phyloP scores from a whole-genome alignment of 1,140 invertebrate species.

The Tachypleus tridentatus region DNA sequence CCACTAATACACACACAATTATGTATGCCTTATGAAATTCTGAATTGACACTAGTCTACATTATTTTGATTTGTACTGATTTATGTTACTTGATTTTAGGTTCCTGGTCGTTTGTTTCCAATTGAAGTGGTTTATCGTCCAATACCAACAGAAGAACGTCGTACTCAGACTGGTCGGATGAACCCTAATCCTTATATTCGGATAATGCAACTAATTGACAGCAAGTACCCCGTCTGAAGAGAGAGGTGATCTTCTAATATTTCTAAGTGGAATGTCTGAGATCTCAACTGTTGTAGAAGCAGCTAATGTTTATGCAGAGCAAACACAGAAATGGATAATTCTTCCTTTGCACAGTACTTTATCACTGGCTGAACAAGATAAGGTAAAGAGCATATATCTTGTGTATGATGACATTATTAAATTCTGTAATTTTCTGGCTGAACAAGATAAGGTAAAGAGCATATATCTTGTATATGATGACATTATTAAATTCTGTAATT shows the following conservation, averaged over 20 bases:
- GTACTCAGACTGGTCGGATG: conserved; percentile 53
- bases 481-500: too few relatives aligned
- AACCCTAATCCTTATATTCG: conserved; percentile 86
- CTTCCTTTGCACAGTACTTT: conserved; percentile 85
- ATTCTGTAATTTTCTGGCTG: too few relatives aligned
- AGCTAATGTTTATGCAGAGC: conserved; percentile 65
- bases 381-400: too few relatives aligned
- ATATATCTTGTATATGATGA: too few relatives aligned
- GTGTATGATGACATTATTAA: too few relatives aligned
- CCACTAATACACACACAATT: too few relatives aligned
- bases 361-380: conserved; percentile 81
- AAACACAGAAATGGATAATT: conserved; percentile 82
- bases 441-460: conserved; percentile 73
- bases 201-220: conserved; percentile 70
- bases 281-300: conserved; percentile 84
- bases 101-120: conserved; percentile 85
- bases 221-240: conserved; percentile 52
- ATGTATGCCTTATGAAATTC: too few relatives aligned
- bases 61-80: background rate
- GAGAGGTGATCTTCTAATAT: conserved; percentile 90
- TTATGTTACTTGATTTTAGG: conserved; percentile 38
- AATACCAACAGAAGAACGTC: conserved; percentile 55
- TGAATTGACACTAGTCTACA: too few relatives aligned
- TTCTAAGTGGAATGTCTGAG: conserved; percentile 91
- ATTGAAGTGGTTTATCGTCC: conserved; percentile 82